These are phyloP conservation scores for Danio aesculapii DNA, from an alignment of 2,797 vertebrate species.

Conservation along the genomic window DNA sequence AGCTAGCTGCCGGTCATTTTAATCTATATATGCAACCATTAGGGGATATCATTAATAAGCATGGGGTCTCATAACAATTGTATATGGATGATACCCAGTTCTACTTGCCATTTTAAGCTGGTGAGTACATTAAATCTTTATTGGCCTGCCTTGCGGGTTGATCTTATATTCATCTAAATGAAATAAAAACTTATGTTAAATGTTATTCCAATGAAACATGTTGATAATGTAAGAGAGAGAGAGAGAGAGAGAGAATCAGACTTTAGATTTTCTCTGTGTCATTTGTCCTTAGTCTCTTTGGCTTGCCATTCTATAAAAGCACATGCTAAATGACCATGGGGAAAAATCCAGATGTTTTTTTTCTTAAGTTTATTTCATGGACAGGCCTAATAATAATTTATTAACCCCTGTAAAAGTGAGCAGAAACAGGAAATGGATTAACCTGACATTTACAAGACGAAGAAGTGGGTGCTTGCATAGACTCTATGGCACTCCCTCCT, in stretches of 20 bases:
- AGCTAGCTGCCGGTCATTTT: no score
- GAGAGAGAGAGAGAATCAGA: not conserved
- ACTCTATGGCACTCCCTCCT: constrained; percentile 29
- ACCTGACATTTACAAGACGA: constrained; percentile 58
- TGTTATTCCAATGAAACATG: no score
- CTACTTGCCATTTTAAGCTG: no score
- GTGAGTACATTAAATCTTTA: no score
- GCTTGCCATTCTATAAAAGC: not conserved
- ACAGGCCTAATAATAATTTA: constrained; percentile 62
- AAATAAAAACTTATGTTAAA: not conserved
- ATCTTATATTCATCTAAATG: no score
- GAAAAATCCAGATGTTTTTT: not conserved
- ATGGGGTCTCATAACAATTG: no score
- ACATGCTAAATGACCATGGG: constrained; percentile 11
- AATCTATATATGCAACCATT: no score
- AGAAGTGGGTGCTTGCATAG: constrained; percentile 45
- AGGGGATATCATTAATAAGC: no score
- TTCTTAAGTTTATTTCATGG: constrained; percentile 53
- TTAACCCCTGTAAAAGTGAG: constrained; percentile 56
- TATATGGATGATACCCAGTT: no score
- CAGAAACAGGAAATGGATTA: constrained; percentile 63
- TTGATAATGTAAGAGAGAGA: not conserved
- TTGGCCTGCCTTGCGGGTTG: no score
- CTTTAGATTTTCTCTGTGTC: not conserved
- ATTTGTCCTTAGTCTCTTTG: not conserved